phyloP scores from a whole-genome alignment of 2,113 vertebrate species.

The Oxyura jamaicensis region DNA sequence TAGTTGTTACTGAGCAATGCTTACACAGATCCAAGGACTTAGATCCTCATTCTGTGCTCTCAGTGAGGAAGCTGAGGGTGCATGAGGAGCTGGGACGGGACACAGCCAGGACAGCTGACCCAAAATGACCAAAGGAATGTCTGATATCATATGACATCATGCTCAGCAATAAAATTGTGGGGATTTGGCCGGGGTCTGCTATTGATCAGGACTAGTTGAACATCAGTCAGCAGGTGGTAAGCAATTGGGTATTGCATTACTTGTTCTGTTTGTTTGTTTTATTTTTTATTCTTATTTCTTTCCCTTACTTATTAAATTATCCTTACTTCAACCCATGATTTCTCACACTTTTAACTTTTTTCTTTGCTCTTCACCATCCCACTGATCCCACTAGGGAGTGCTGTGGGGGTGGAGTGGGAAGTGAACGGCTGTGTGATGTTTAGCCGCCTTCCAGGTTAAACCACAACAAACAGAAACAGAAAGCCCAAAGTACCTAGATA shows the following conservation, averaged over 20 bases:
- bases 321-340: background rate
- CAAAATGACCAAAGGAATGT: too few species aligned
- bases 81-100: too few species aligned
- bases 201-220: too few species aligned
- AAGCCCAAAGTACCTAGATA: background rate
- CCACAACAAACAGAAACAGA: background rate
- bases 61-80: too few species aligned
- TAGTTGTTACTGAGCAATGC: too few species aligned
- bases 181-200: too few species aligned
- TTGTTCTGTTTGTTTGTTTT: background rate
- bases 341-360: background rate
- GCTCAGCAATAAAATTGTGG: too few species aligned
- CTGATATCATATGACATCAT: too few species aligned
- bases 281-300: background rate
- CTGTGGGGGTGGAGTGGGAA: background rate
- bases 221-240: background rate
- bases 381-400: background rate
- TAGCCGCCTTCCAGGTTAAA: background rate
- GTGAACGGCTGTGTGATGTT: background rate
- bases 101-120: too few species aligned
- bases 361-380: background rate
- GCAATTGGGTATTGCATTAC: background rate
- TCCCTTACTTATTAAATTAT: background rate
- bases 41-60: too few species aligned
- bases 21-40: too few species aligned